These are phyloP conservation scores for Halocynthia aurantium DNA, from an alignment of 23 tunicate genomes.

Conservation along the genomic window DNA sequence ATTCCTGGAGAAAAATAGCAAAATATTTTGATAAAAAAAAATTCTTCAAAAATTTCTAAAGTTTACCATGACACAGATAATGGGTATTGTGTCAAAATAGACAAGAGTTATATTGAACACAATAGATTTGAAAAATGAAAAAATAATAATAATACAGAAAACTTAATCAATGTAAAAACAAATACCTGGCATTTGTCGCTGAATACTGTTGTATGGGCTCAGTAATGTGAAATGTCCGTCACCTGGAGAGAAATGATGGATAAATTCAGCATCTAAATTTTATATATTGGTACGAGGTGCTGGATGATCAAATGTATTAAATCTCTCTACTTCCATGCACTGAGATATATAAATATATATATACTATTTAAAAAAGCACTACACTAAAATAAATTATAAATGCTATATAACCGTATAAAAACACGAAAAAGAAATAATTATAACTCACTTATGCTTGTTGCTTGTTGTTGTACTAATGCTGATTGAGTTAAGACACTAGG, in stretches of 20 bases:
- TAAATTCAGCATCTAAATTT: too few relatives aligned
- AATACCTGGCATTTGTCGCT: constrained; percentile 34
- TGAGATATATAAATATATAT: background rate
- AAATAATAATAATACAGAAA: background rate
- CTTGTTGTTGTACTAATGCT: constrained; percentile 11
- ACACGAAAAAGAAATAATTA: background rate
- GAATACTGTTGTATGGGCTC: constrained; percentile 28
- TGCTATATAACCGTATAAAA: too few relatives aligned
- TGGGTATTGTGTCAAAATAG: too few relatives aligned
- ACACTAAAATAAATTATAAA: too few relatives aligned
- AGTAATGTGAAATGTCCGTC: constrained; percentile 27
- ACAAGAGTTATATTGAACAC: too few relatives aligned
- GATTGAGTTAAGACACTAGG: constrained; percentile 18
- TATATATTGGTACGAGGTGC: background rate
- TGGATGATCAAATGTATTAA: too few relatives aligned
- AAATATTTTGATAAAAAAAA: too few relatives aligned
- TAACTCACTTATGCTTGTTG: background rate
- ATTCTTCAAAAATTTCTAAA: too few relatives aligned
- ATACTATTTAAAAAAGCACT: background rate
- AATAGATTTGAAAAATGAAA: background rate
- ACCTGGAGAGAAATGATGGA: background rate
- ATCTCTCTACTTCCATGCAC: background rate
- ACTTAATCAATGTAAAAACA: background rate
- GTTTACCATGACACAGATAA: too few relatives aligned
- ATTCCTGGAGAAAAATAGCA: background rate